Percentiles rank a stretch among this genome's conserved stretches.
These are phyloP conservation scores for Pristis pectinata DNA, from an alignment of 2,797 vertebrate species.

Conservation along the genomic window DNA sequence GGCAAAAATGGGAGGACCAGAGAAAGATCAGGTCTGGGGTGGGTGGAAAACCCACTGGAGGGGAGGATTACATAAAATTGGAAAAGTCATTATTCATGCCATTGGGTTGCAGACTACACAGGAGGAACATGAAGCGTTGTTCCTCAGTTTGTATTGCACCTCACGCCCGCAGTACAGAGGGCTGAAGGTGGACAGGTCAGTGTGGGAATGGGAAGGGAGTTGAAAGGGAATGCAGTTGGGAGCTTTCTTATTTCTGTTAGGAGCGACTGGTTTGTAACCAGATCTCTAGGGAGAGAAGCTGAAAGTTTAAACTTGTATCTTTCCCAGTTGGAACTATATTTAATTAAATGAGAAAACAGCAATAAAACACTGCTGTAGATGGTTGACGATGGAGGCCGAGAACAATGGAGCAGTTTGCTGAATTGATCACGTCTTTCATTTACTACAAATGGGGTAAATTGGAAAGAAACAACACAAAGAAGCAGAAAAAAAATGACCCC, in stretches of 20 bases:
- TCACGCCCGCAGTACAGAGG: no score
- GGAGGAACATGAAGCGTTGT: no score
- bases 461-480: neutral
- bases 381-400: neutral
- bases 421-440: neutral
- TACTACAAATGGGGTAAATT: neutral
- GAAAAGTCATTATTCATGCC: no score
- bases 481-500: neutral
- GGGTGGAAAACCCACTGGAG: no score
- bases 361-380: neutral
- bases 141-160: no score
- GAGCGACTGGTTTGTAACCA: neutral
- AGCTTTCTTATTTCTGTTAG: neutral
- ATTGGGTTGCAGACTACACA: no score
- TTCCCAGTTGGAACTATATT: constrained; percentile 12
- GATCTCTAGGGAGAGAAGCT: neutral
- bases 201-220: no score
- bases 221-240: no score
- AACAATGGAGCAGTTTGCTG: neutral
- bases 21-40: no score
- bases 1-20: no score
- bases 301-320: neutral
- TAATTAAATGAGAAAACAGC: constrained; percentile 18
- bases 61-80: no score
- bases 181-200: no score